A percentile compares a stretch with the other conserved stretches of the same genome.
These are phyloP conservation scores for Polydrusus pterygomalis DNA, from an alignment of 2,888 invertebrate genomes.

Conservation along the genomic window DNA sequence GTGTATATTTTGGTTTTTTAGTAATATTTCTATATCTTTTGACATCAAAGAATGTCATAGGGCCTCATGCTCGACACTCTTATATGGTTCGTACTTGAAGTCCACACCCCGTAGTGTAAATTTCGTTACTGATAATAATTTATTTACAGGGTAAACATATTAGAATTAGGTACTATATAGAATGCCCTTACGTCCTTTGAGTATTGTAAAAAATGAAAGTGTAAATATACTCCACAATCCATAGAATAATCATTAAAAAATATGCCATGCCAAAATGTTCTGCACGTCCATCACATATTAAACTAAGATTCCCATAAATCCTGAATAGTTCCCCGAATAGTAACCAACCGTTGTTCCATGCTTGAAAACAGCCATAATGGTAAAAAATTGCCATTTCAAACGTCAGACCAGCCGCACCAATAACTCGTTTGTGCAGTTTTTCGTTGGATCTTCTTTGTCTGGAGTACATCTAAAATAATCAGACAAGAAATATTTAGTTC, in stretches of 20 bases:
- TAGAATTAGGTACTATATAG: no score
- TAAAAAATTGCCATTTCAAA: slow-evolving; percentile 20
- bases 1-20: no score
- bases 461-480: slow-evolving; percentile 8
- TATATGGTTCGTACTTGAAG: no score
- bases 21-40: no score
- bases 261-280: slow-evolving; percentile 21
- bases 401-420: slow-evolving; percentile 6
- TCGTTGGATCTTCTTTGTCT: neutral
- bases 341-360: slow-evolving; percentile 10
- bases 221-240: slow-evolving; percentile 15
- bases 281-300: slow-evolving; percentile 11
- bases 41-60: no score
- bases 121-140: no score
- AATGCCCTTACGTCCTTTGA: neutral
- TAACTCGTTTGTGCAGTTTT: neutral
- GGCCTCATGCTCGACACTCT: no score
- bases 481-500: no score
- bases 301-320: slow-evolving; percentile 1
- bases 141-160: no score
- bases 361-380: neutral
- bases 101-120: no score
- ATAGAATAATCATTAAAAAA: slow-evolving; percentile 17
- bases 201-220: neutral
- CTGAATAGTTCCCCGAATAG: slow-evolving; percentile 3